Conservation (phyloP, 2,888 invertebrate genomes). For the Gari tellinella region DNA sequence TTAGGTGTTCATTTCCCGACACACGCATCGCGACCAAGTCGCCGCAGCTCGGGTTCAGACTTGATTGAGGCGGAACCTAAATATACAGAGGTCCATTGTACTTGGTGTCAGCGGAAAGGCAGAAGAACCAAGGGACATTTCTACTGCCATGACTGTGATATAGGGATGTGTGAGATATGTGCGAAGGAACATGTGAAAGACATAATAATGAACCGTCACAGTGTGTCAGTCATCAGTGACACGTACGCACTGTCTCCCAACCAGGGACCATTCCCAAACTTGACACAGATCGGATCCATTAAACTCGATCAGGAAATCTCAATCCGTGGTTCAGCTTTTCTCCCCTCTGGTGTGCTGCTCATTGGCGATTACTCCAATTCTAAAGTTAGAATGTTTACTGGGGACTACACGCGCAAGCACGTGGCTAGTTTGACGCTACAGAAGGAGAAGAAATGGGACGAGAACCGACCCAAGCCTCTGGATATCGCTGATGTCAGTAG, state of each 20-base stretch:
- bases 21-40: no score
- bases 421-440: slow-evolving; percentile 35
- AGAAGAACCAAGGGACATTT: slow-evolving; percentile 21
- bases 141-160: slow-evolving; percentile 54
- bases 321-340: slow-evolving; percentile 47
- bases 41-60: no score
- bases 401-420: slow-evolving; percentile 50
- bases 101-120: slow-evolving; percentile 41
- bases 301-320: slow-evolving; percentile 52
- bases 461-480: slow-evolving; percentile 40
- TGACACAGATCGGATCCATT: slow-evolving; percentile 47
- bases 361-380: slow-evolving; percentile 43
- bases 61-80: no score
- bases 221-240: slow-evolving; percentile 46
- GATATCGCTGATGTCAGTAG: slow-evolving; percentile 39
- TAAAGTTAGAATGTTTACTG: slow-evolving; percentile 43
- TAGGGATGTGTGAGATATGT: slow-evolving; percentile 44
- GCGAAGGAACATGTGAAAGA: slow-evolving; percentile 32
- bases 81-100: slow-evolving; percentile 29
- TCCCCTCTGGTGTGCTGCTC: slow-evolving; percentile 52
- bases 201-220: slow-evolving; percentile 48
- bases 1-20: no score
- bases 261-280: slow-evolving; percentile 55
- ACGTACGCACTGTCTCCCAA: slow-evolving; percentile 43
- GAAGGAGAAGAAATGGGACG: slow-evolving; percentile 42